These are phyloP conservation scores for Cryptus armator DNA, from an alignment of 2,888 invertebrate species.

Conservation along the genomic window DNA sequence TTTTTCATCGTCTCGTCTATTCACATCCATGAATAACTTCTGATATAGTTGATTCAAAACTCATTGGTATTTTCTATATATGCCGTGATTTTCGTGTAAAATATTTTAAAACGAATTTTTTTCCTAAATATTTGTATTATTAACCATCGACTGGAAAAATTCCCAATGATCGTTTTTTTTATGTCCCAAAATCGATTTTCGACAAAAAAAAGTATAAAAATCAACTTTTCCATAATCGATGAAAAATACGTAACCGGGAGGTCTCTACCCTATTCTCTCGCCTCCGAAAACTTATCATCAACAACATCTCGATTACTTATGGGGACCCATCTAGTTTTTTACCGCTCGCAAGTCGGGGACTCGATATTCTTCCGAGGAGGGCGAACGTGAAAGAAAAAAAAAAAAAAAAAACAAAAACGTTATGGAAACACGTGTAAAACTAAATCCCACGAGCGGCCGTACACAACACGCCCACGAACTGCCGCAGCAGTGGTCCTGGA, in stretches of 20 bases:
- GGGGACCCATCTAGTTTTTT: not conserved
- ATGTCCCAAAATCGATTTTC: not conserved
- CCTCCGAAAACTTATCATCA: slow-evolving; percentile 24
- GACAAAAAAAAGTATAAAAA: not conserved
- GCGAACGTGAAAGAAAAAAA: slow-evolving; percentile 20
- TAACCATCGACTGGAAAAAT: not conserved
- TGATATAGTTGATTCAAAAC: not conserved
- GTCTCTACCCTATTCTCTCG: not conserved
- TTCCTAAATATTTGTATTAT: not conserved
- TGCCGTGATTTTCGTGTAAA: too few species aligned
- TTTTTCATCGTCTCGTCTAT: not conserved
- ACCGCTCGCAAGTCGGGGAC: not conserved
- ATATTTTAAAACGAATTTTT: not conserved
- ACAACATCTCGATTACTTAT: slow-evolving; percentile 35
- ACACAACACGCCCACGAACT: slow-evolving; percentile 6
- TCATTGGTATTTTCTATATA: too few species aligned
- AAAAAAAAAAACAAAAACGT: slow-evolving; percentile 7
- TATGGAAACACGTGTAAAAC: slow-evolving; percentile 54
- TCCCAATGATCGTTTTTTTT: not conserved
- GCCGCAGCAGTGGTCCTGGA: slow-evolving; percentile 59
- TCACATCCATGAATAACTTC: not conserved
- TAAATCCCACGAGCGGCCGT: slow-evolving; percentile 40
- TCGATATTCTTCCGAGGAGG: slow-evolving; percentile 30
- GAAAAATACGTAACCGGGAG: slow-evolving; percentile 16
- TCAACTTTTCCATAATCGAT: not conserved